A percentile compares a stretch with the other conserved stretches of the same genome.
These are phyloP conservation scores for Himalopsyche japonica DNA, from an alignment of 2,888 invertebrate species.

Conservation along the genomic window DNA sequence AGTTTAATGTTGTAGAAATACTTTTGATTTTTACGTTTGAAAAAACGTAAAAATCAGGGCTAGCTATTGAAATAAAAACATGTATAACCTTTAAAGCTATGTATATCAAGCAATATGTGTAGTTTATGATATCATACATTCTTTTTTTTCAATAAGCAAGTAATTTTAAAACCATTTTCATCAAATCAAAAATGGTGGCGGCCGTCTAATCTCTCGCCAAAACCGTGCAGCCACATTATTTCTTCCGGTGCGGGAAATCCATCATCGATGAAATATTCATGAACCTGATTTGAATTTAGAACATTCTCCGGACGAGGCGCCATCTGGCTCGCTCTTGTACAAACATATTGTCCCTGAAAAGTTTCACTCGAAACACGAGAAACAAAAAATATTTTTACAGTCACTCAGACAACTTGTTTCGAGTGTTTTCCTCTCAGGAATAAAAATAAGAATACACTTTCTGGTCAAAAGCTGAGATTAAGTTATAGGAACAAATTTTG, in stretches of 20 bases:
- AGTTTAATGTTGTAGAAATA: too few relatives aligned
- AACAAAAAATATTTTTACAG: not conserved
- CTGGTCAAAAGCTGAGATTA: too few relatives aligned
- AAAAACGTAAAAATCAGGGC: too few relatives aligned
- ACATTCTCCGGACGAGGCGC: slow-evolving; percentile 15
- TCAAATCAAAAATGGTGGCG: not conserved
- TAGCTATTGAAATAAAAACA: too few relatives aligned
- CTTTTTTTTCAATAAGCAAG: too few relatives aligned
- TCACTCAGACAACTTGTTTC: not conserved
- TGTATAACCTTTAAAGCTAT: too few relatives aligned
- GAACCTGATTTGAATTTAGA: slow-evolving; percentile 35
- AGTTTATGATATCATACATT: too few relatives aligned
- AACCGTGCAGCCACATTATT: slow-evolving; percentile 9
- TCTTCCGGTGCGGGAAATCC: slow-evolving; percentile 30
- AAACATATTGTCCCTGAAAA: not conserved
- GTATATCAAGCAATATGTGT: too few relatives aligned
- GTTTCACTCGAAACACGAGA: not conserved
- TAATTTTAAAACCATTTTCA: not conserved
- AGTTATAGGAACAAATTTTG: too few relatives aligned
- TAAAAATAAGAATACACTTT: too few relatives aligned
- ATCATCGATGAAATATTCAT: slow-evolving; percentile 36
- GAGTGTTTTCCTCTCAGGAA: not conserved
- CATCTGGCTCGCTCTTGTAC: not conserved
- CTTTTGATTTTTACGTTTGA: too few relatives aligned
- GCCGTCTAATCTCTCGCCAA: not conserved